Evolutionary conservation across 2,113 vertebrate genomes (phyloP).

Genomic region (Xerus inauris): DNA sequence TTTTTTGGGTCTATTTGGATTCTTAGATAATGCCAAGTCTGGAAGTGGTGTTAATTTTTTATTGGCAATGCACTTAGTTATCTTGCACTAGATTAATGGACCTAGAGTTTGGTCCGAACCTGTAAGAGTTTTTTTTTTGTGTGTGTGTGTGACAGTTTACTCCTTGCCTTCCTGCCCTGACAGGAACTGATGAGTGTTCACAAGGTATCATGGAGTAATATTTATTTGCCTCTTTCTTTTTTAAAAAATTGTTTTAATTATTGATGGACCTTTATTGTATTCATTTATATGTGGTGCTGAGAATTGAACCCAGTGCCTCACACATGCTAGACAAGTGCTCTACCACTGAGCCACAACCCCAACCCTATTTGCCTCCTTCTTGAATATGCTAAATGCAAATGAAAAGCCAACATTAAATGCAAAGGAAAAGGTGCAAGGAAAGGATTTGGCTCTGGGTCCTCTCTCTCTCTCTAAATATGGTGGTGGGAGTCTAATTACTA

Average conservation of each 20-base stretch:
- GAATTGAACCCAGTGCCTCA: too few species aligned
- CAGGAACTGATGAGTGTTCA: slow-evolving; percentile 17
- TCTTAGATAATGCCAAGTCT: slow-evolving; percentile 39
- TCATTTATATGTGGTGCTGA: too few species aligned
- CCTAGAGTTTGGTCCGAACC: slow-evolving; percentile 37
- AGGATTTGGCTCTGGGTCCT: not conserved
- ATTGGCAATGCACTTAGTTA: slow-evolving; percentile 50
- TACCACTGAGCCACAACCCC: too few species aligned
- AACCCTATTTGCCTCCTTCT: slow-evolving; percentile 43
- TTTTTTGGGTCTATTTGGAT: slow-evolving; percentile 36
- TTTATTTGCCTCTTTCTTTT: slow-evolving; percentile 37
- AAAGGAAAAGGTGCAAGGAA: slow-evolving; percentile 34
- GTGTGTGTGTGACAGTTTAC: slow-evolving; percentile 13
- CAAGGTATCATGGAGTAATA: not conserved
- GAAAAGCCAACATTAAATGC: slow-evolving; percentile 38
- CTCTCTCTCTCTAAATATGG: slow-evolving; percentile 37
- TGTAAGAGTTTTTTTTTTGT: slow-evolving; percentile 43
- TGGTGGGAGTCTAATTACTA: not conserved
- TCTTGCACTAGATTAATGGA: slow-evolving; percentile 61
- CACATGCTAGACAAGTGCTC: too few species aligned
- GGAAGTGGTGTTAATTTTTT: slow-evolving; percentile 59
- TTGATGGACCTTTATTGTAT: too few species aligned
- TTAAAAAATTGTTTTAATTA: too few species aligned
- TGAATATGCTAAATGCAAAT: slow-evolving; percentile 64
- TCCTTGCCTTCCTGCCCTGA: slow-evolving; percentile 29